Conservation (phyloP, 1,140 invertebrate species). For the Agrilus planipennis region DNA sequence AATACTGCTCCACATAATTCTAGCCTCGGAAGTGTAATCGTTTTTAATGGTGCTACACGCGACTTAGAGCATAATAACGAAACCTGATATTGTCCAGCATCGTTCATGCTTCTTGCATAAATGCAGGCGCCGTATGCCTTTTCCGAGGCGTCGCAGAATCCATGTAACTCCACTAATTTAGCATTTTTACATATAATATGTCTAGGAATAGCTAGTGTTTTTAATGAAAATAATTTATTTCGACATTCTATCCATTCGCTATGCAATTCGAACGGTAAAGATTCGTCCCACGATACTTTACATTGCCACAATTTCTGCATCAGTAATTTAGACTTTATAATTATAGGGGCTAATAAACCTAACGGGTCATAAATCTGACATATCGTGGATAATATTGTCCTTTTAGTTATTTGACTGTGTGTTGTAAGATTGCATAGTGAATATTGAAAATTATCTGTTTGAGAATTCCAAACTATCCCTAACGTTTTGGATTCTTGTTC, state of each 20-base stretch:
- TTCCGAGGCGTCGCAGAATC: conserved; percentile 28
- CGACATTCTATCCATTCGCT: not conserved
- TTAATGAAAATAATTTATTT: conserved; percentile 2
- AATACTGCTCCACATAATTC: conserved; percentile 25
- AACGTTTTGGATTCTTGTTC: too few relatives aligned
- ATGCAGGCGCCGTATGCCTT: conserved; percentile 19
- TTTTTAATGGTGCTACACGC: conserved; percentile 19
- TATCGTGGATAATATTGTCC: too few relatives aligned
- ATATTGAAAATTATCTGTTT: too few relatives aligned
- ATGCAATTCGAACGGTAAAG: conserved; percentile 2
- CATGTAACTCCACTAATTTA: conserved; percentile 18
- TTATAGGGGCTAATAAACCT: not conserved
- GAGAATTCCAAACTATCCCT: too few relatives aligned
- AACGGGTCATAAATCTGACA: not conserved
- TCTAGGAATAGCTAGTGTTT: conserved; percentile 1
- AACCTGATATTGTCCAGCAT: conserved; percentile 7
- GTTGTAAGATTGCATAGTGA: too few relatives aligned
- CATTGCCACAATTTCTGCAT: not conserved
- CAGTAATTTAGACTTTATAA: not conserved
- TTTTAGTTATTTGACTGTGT: too few relatives aligned
- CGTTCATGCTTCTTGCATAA: conserved; percentile 20
- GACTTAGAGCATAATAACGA: conserved; percentile 15
- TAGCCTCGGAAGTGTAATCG: conserved; percentile 13
- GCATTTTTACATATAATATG: not conserved
- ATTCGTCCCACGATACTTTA: conserved; percentile 4